Evolutionary conservation across 2,888 invertebrate genomes (phyloP).

Genomic region (Andrena flavipes): DNA sequence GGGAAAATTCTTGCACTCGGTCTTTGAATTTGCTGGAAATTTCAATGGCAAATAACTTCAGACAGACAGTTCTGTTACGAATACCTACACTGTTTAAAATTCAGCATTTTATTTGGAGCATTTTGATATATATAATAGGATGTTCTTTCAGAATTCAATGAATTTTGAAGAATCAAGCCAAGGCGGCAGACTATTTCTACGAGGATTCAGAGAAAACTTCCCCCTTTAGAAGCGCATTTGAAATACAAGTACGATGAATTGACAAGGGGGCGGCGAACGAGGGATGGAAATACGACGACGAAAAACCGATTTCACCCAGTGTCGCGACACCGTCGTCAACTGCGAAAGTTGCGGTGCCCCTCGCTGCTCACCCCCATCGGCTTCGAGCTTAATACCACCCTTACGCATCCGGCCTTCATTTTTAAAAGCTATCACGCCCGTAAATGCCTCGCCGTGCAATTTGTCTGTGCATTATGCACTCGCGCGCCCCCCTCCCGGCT

Average conservation of each 20-base stretch:
- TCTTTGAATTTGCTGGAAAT: background rate
- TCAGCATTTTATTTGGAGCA: no score
- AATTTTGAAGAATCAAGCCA: no score
- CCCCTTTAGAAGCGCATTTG: background rate
- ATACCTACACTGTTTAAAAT: no score
- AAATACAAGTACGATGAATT: slow-evolving; percentile 7
- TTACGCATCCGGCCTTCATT: slow-evolving; percentile 31
- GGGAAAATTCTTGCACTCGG: background rate
- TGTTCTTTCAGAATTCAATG: no score
- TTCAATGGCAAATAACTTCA: background rate
- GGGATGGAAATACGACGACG: background rate
- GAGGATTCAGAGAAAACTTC: background rate
- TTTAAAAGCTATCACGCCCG: slow-evolving; percentile 46
- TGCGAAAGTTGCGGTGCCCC: slow-evolving; percentile 22
- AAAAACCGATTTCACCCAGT: slow-evolving; percentile 30
- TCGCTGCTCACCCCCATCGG: slow-evolving; percentile 17
- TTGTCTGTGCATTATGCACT: slow-evolving; percentile 50
- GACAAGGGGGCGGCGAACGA: background rate
- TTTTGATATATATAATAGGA: no score
- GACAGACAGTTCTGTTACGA: background rate
- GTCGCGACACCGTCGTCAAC: slow-evolving; percentile 29
- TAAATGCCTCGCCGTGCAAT: slow-evolving; percentile 37
- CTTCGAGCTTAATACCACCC: slow-evolving; percentile 50
- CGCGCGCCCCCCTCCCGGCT: slow-evolving; percentile 5
- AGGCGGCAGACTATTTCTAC: no score